These are phyloP conservation scores for Limnephilus auricula DNA, from an alignment of 2,888 invertebrate genomes.

Conservation along the genomic window DNA sequence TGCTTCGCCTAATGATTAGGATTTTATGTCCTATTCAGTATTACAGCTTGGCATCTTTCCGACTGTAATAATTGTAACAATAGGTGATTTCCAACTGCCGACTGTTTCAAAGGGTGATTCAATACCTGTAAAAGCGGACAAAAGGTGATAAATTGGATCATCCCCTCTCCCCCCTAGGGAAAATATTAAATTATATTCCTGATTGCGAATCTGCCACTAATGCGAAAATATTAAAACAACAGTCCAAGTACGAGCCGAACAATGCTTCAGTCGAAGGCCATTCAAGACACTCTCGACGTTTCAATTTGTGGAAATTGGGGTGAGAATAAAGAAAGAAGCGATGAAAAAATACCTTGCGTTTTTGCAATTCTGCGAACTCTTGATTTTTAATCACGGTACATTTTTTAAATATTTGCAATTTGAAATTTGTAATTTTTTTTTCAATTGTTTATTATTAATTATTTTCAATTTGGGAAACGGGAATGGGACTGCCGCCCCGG, in stretches of 20 bases:
- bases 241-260: background rate
- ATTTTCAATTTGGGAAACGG: too few relatives aligned
- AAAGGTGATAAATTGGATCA: background rate
- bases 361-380: background rate
- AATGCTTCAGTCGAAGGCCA: background rate
- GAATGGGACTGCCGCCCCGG: too few relatives aligned
- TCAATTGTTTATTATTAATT: too few relatives aligned
- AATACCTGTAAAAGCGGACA: conserved; percentile 2
- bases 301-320: background rate
- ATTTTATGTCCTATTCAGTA: background rate
- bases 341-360: background rate
- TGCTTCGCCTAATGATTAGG: background rate
- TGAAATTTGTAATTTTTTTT: too few relatives aligned
- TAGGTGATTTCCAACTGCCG: background rate
- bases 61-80: background rate
- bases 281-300: background rate
- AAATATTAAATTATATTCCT: conserved; percentile 2
- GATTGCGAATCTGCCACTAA: background rate
- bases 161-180: background rate
- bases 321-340: background rate
- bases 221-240: background rate
- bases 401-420: too few relatives aligned
- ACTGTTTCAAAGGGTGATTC: background rate
- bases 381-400: background rate
- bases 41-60: background rate